phyloP scores from a whole-genome alignment of 2,113 vertebrate genomes.

The Percina caprodes region DNA sequence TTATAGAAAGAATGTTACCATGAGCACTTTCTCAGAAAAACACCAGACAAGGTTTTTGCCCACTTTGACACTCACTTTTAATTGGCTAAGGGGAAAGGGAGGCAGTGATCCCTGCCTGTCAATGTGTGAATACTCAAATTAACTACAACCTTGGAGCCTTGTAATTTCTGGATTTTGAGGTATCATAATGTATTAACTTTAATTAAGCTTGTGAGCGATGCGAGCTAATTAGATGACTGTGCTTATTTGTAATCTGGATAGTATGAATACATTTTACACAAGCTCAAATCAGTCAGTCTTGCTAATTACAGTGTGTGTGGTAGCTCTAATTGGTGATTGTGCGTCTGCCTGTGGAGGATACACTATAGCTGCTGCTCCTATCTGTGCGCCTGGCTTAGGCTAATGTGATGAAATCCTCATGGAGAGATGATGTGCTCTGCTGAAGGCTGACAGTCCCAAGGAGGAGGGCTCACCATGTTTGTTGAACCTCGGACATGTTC shows the following conservation, averaged over 20 bases:
- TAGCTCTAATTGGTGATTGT: conserved; percentile 74
- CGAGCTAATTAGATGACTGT: conserved; percentile 78
- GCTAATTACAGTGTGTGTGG: conserved; percentile 76
- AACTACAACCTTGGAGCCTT: conserved; percentile 72
- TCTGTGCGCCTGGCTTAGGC: conserved; percentile 53
- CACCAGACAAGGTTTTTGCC: conserved; percentile 30
- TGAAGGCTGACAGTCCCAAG: conserved; percentile 71
- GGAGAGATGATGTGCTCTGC: conserved; percentile 75
- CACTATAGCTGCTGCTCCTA: conserved; percentile 44
- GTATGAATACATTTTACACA: conserved; percentile 79
- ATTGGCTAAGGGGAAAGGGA: conserved; percentile 57
- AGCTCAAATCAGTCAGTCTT: conserved; percentile 74
- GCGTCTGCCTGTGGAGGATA: conserved; percentile 48
- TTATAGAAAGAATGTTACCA: neutral
- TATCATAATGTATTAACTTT: conserved; percentile 83
- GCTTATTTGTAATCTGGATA: conserved; percentile 80
- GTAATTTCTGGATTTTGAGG: conserved; percentile 79
- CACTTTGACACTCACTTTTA: conserved; percentile 65
- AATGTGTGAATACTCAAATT: conserved; percentile 75
- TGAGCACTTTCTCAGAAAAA: conserved; percentile 17
- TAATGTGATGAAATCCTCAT: conserved; percentile 74
- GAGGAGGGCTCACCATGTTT: conserved; percentile 66
- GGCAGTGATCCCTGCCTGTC: conserved; percentile 55
- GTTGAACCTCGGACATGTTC: conserved; percentile 73
- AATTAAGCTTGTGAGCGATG: conserved; percentile 77